phyloP scores from a whole-genome alignment of 2,888 invertebrate genomes.

The Abrostola triplasia region DNA sequence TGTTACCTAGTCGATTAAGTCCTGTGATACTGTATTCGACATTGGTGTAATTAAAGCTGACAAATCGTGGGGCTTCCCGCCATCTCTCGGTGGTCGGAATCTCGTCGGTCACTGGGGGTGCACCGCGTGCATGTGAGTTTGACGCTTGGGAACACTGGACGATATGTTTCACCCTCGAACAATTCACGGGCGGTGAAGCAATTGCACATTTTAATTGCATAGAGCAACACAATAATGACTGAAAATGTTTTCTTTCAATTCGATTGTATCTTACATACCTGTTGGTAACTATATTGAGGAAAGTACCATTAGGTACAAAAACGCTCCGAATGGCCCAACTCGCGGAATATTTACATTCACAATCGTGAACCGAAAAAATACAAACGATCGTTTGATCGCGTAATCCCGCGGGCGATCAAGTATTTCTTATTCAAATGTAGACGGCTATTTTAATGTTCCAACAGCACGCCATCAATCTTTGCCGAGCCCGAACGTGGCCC shows the following conservation, averaged over 20 bases:
- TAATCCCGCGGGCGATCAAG: conserved; percentile 78
- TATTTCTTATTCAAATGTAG: conserved; percentile 84
- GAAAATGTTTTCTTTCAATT: no score
- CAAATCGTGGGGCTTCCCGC: conserved; percentile 1
- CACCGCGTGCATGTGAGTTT: conserved; percentile 4
- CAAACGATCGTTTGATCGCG: conserved; percentile 75
- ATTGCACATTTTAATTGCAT: not conserved
- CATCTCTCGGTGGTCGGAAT: conserved; percentile 1
- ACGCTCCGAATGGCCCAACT: conserved; percentile 38
- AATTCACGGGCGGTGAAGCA: not conserved
- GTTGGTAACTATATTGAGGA: conserved; percentile 20
- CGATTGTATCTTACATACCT: not conserved
- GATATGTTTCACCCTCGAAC: not conserved
- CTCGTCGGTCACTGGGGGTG: not conserved
- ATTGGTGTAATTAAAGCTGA: conserved; percentile 4
- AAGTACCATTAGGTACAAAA: conserved; percentile 38
- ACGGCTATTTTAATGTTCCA: conserved; percentile 83
- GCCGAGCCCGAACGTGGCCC: conserved; percentile 80
- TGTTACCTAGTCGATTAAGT: not conserved
- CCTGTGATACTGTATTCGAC: conserved; percentile 2
- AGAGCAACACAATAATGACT: not conserved
- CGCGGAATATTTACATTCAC: conserved; percentile 51
- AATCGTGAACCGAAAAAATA: conserved; percentile 67
- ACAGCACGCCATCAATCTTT: conserved; percentile 85
- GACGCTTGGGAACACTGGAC: conserved; percentile 1